phyloP scores from a whole-genome alignment of 2,888 invertebrate species.

The Strigamia crassipes region DNA sequence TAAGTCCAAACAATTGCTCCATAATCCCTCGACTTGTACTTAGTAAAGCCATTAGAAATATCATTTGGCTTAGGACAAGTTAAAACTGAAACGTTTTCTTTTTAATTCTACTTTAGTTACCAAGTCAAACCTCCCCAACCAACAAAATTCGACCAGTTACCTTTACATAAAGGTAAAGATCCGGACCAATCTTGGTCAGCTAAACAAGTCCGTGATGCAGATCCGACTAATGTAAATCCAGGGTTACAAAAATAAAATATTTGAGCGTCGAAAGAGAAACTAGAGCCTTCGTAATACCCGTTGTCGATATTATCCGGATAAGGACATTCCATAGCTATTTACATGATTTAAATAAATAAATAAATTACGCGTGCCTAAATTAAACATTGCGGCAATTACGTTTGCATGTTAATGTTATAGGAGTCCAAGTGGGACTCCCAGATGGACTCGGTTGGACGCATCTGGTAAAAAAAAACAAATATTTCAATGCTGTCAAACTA shows the following conservation, averaged over 20 bases:
- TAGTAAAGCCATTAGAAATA: neutral
- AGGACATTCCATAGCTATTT: neutral
- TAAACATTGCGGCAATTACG: neutral
- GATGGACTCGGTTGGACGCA: neutral
- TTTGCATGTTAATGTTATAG: neutral
- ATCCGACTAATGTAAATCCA: conserved; percentile 5
- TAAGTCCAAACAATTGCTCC: neutral
- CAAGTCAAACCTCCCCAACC: no score
- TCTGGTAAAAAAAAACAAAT: neutral
- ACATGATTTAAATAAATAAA: neutral
- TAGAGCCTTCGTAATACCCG: neutral
- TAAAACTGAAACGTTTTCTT: neutral
- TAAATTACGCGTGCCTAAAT: neutral
- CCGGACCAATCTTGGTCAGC: conserved; percentile 1
- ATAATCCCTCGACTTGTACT: neutral
- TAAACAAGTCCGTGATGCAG: neutral
- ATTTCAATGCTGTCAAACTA: neutral
- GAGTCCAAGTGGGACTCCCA: neutral
- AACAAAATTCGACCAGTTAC: neutral
- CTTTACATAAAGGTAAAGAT: conserved; percentile 6
- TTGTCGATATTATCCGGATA: neutral
- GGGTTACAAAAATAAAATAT: neutral
- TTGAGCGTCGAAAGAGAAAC: conserved; percentile 8
- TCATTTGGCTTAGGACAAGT: neutral
- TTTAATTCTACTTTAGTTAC: neutral